Conservation (phyloP, 1,140 invertebrate species). For the Physella acuta region DNA sequence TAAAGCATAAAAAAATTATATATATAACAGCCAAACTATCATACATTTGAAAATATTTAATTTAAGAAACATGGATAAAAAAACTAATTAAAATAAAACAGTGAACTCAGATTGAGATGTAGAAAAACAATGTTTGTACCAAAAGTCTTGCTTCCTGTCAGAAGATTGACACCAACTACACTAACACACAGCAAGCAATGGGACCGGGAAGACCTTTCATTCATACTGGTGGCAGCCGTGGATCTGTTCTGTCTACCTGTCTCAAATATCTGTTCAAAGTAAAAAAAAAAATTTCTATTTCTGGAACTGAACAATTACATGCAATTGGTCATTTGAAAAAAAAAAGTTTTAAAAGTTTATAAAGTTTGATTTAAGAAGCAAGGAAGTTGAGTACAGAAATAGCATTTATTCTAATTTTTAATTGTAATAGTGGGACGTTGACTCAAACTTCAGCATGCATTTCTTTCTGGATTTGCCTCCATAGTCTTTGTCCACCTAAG, state of each 20-base stretch:
- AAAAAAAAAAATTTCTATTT: no score
- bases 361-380: no score
- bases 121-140: conserved; percentile 8
- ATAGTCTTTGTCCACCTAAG: no score
- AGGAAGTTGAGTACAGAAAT: no score
- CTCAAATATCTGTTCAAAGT: conserved; percentile 51
- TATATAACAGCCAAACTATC: not conserved
- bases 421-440: no score
- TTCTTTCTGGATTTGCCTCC: no score
- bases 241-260: conserved; percentile 50
- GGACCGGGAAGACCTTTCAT: conserved; percentile 54
- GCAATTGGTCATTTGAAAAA: no score
- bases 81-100: conserved; percentile 2
- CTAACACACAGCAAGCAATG: conserved; percentile 52
- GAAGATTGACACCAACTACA: conserved; percentile 47
- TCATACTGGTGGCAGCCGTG: conserved; percentile 55
- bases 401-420: no score
- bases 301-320: no score
- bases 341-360: no score
- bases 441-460: no score
- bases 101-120: not conserved
- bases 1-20: not conserved
- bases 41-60: not conserved
- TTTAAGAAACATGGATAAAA: conserved; percentile 13
- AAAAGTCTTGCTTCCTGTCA: conserved; percentile 34